These are phyloP conservation scores for Apantesis nais DNA, from an alignment of 2,888 invertebrate species.

Conservation along the genomic window DNA sequence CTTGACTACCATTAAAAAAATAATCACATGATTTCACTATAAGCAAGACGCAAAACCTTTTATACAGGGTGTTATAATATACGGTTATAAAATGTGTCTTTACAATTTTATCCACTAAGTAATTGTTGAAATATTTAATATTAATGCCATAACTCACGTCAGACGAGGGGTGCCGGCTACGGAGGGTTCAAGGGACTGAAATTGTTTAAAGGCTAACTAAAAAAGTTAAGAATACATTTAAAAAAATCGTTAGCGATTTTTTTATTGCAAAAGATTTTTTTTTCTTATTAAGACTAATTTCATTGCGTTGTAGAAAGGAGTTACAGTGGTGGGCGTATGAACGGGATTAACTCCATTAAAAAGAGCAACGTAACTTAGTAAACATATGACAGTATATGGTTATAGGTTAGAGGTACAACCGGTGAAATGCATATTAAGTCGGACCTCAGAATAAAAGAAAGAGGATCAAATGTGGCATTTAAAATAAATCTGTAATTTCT, in stretches of 20 bases:
- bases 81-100: conserved; percentile 27
- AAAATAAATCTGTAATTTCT: too few relatives aligned
- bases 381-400: neutral
- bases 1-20: too few relatives aligned
- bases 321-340: too few relatives aligned
- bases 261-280: neutral
- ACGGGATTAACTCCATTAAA: too few relatives aligned
- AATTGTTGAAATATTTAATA: conserved; percentile 47
- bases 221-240: neutral
- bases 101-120: conserved; percentile 24
- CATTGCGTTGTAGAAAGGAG: too few relatives aligned
- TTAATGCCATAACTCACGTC: conserved; percentile 34
- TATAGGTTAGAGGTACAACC: neutral
- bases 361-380: too few relatives aligned
- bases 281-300: too few relatives aligned
- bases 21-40: neutral
- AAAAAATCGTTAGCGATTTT: neutral
- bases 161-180: conserved; percentile 13
- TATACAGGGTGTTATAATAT: conserved; percentile 2
- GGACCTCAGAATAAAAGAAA: too few relatives aligned
- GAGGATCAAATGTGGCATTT: too few relatives aligned
- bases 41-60: neutral
- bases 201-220: neutral
- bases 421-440: neutral
- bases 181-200: neutral